Evolutionary conservation across 1,140 invertebrate genomes (phyloP), one percentile per base, ranked within the genome.

Genomic region (Drosophila tropicalis): DNA sequence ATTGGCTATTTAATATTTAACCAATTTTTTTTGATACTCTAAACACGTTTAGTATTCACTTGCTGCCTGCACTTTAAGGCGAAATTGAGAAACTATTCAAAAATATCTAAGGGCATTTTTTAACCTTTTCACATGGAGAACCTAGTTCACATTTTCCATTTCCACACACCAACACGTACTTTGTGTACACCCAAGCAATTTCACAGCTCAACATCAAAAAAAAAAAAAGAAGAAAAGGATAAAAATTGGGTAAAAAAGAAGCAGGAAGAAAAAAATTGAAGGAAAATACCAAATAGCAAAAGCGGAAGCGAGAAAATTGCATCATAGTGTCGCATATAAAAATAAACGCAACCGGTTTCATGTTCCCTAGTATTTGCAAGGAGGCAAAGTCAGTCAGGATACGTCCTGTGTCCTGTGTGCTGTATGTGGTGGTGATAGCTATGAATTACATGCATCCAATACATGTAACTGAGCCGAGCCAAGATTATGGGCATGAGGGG

Each of bases 261-360:
- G 55, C 44, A 47, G 44, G 34, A 32, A 10, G 22, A 40, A 76
- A 76, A 76, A 66, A 60, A 56, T 32, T 44, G 25, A 40, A 29
- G 61, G 41, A 19, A 74, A 76, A 44, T 22, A 62, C 40, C 40
- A 56, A 55, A 56, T 65, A 64, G 72, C 66, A 67, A 69, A 80
- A 79, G 68, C 71, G 79, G 82, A 85, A 81, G 78, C 78, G 78
- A 86, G 82, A 86, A 86, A 86, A 86, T 86, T 86, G 82, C 82
- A 86, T 86, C 82, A 86, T 86, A 86, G 82, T 86, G 82, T 86
- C 71, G 82, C 82, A 86, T 71, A 81, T 85, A 86, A 86, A 86
- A 86, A 81, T 86, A 86, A 86, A 86, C 79, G 79, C 68, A 85
- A 76, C 81, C 68, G 72, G 81, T 72, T 84, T 72, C 80, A 83